phyloP scores from a whole-genome alignment of 2,888 invertebrate genomes.

The Allacma fusca region DNA sequence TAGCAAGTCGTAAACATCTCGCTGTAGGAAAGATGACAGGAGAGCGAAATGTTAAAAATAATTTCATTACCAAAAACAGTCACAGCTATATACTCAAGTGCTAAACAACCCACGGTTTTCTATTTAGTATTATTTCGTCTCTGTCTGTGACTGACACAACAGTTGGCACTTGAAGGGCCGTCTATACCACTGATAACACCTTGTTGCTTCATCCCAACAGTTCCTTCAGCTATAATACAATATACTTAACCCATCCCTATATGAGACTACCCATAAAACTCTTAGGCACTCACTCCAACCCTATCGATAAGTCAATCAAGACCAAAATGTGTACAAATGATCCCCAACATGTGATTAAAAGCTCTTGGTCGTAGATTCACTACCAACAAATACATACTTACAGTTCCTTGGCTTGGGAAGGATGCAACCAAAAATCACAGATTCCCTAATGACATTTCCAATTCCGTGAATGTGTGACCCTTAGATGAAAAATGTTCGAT shows the following conservation, averaged over 20 bases:
- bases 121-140: neutral
- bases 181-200: neutral
- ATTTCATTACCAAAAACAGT: constrained; percentile 15
- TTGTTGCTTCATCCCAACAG: neutral
- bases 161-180: neutral
- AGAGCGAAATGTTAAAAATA: constrained; percentile 7
- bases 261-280: too few relatives aligned
- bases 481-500: constrained; percentile 8
- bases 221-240: neutral
- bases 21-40: neutral
- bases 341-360: too few relatives aligned
- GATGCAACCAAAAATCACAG: neutral
- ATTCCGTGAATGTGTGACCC: neutral
- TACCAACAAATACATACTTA: too few relatives aligned
- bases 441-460: neutral
- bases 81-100: neutral
- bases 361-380: too few relatives aligned
- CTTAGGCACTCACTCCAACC: too few relatives aligned
- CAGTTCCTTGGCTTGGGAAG: neutral
- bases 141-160: neutral
- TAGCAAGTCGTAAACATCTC: constrained; percentile 28
- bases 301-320: too few relatives aligned
- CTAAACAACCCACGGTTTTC: neutral
- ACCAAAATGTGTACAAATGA: too few relatives aligned
- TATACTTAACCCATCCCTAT: too few relatives aligned